phyloP scores from a whole-genome alignment of 2,797 vertebrate genomes.

The Spinus olivaceus region DNA sequence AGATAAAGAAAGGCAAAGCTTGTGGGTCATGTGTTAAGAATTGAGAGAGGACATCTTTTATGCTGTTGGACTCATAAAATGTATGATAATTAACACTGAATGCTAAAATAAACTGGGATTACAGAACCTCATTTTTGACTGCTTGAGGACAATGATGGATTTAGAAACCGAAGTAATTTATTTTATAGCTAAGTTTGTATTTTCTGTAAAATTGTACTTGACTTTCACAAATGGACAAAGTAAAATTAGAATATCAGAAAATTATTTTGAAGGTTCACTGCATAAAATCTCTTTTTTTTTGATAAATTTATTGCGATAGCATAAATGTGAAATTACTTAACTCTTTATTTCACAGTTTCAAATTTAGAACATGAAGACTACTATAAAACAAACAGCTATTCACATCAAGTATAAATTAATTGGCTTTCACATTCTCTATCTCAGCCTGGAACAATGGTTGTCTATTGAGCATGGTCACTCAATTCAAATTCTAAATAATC shows the following conservation, averaged over 20 bases:
- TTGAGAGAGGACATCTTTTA: background rate
- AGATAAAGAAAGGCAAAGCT: background rate
- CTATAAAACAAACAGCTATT: background rate
- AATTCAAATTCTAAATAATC: slow-evolving; percentile 17
- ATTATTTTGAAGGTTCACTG: background rate
- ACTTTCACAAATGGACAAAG: background rate
- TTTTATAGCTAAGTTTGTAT: background rate
- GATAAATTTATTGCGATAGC: background rate
- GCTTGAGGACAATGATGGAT: background rate
- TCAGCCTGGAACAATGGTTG: background rate
- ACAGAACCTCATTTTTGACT: background rate
- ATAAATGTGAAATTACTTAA: background rate
- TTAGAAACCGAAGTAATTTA: background rate
- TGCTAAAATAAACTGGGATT: background rate
- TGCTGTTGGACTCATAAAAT: background rate
- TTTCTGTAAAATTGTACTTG: slow-evolving; percentile 12
- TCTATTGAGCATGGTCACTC: background rate
- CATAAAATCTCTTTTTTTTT: background rate
- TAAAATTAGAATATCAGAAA: background rate
- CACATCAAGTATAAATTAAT: background rate
- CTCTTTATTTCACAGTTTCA: background rate
- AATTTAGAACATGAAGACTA: background rate
- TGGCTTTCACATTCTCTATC: background rate
- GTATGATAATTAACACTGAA: background rate
- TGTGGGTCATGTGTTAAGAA: background rate